Evolutionary conservation across 2,113 vertebrate genomes (phyloP).

Genomic region (Lophochroa leadbeateri): DNA sequence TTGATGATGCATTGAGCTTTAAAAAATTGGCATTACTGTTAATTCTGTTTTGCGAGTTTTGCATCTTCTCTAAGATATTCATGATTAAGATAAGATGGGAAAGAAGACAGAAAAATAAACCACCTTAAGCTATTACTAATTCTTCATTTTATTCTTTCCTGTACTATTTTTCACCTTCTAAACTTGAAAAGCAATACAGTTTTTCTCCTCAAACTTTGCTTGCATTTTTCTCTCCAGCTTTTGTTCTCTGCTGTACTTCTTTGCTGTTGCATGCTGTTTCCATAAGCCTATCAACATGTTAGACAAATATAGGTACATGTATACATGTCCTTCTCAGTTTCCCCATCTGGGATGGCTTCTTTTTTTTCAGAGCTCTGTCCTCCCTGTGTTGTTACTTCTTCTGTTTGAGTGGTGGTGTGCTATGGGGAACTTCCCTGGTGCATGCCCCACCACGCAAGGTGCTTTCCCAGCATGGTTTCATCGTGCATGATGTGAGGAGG

Average conservation of each 20-base stretch:
- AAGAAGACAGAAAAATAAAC: neutral
- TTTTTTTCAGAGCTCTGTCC: neutral
- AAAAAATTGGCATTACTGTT: neutral
- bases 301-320: neutral
- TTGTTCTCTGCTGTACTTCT: neutral
- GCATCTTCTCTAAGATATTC: neutral
- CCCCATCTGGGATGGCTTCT: neutral
- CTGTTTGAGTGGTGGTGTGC: no score
- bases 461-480: no score
- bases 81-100: neutral
- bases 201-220: neutral
- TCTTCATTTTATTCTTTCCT: neutral
- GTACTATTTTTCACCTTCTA: neutral
- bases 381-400: neutral
- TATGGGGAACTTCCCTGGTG: no score
- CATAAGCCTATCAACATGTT: neutral
- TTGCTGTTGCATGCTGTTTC: neutral
- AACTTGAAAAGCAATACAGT: neutral
- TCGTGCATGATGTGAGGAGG: no score
- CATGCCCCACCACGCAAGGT: no score
- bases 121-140: fast-evolving
- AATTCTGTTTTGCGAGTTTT: neutral
- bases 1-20: neutral
- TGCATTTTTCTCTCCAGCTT: neutral
- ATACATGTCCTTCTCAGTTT: neutral